These are phyloP conservation scores for Danio tinwini DNA, from an alignment of 2,797 vertebrate species.

Conservation along the genomic window DNA sequence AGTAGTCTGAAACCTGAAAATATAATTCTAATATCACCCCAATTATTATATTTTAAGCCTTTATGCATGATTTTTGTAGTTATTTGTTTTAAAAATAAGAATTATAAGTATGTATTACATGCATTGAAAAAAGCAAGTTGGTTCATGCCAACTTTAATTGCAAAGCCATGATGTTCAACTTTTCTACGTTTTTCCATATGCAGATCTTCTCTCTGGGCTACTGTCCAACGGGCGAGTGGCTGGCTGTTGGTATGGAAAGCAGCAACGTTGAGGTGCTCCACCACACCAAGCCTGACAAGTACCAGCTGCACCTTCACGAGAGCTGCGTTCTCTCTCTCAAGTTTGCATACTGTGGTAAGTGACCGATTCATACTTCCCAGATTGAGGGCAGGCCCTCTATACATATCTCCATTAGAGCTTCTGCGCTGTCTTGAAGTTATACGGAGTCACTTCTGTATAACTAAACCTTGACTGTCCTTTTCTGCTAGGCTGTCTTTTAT, in stretches of 20 bases:
- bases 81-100: no score
- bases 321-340: constrained; percentile 97
- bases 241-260: constrained; percentile 97
- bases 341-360: constrained; percentile 94
- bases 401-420: not conserved
- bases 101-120: not conserved
- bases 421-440: constrained; percentile 2
- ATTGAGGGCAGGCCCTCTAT: not conserved
- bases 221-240: constrained; percentile 95
- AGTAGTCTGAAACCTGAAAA: no score
- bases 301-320: constrained; percentile 96
- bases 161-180: not conserved
- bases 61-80: no score
- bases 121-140: not conserved
- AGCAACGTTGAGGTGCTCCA: constrained; percentile 96
- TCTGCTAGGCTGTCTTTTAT: constrained; percentile 56
- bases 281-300: constrained; percentile 95
- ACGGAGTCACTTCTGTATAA: not conserved
- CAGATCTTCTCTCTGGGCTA: constrained; percentile 97
- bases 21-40: no score
- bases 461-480: constrained; percentile 54
- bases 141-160: not conserved
- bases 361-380: not conserved
- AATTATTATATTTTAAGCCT: no score
- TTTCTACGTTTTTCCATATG: not conserved